These are phyloP conservation scores for Lacerta agilis DNA, from an alignment of 2,797 vertebrate genomes.

Conservation along the genomic window DNA sequence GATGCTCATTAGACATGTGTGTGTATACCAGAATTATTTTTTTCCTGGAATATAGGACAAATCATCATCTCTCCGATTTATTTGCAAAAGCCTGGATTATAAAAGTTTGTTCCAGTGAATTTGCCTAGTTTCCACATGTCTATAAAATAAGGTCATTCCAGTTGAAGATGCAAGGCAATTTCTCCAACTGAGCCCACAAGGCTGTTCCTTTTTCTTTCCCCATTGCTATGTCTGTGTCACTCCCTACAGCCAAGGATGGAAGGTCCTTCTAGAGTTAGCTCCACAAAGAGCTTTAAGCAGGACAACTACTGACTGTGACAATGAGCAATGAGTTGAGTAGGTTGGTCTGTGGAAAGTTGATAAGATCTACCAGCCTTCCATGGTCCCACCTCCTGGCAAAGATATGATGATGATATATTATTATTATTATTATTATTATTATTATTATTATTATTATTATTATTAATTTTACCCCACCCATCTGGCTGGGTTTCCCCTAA, in stretches of 20 bases:
- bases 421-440: too few relatives aligned
- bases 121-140: slow-evolving; percentile 74
- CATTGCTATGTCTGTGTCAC: not conserved
- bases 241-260: too few relatives aligned
- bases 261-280: not conserved
- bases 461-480: too few relatives aligned
- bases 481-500: too few relatives aligned
- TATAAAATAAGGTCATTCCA: slow-evolving; percentile 51
- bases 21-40: slow-evolving; percentile 78
- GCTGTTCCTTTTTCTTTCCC: not conserved
- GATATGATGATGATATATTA: too few relatives aligned
- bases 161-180: slow-evolving; percentile 3
- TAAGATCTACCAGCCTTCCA: too few relatives aligned
- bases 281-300: not conserved
- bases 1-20: slow-evolving; percentile 74
- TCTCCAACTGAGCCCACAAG: not conserved
- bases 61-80: slow-evolving; percentile 75
- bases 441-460: too few relatives aligned
- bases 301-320: not conserved
- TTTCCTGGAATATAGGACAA: slow-evolving; percentile 72
- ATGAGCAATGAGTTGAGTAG: not conserved
- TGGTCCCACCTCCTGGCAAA: too few relatives aligned
- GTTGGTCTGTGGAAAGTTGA: not conserved
- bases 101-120: slow-evolving; percentile 69
- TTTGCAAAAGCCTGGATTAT: slow-evolving; percentile 78